Evolutionary conservation across 2,888 invertebrate species (phyloP).

Genomic region (Bombyx huttoni): DNA sequence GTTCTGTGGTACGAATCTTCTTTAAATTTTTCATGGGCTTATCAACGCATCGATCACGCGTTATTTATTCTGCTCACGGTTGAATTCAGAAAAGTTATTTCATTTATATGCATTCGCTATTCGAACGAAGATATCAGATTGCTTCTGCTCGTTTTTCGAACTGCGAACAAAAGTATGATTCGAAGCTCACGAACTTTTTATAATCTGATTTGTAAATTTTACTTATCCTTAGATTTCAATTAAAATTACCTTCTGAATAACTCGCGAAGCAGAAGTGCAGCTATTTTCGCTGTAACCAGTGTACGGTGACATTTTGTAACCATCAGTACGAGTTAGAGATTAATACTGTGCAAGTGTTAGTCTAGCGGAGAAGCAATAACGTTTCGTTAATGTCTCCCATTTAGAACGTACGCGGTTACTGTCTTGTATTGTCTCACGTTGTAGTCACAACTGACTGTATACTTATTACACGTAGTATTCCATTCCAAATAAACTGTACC

Average conservation of each 20-base stretch:
- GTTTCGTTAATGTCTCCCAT: slow-evolving; percentile 63
- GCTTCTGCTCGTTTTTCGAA: slow-evolving; percentile 32
- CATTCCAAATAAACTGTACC: slow-evolving; percentile 43
- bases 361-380: slow-evolving; percentile 60
- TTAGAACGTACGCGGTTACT: slow-evolving; percentile 57
- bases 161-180: slow-evolving; percentile 36
- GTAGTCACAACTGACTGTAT: slow-evolving; percentile 31
- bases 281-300: slow-evolving; percentile 30
- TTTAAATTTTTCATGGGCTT: slow-evolving; percentile 57
- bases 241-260: slow-evolving; percentile 19
- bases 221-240: slow-evolving; percentile 6
- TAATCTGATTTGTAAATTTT: no score
- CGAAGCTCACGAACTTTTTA: slow-evolving; percentile 20
- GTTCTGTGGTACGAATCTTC: slow-evolving; percentile 38
- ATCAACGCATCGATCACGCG: slow-evolving; percentile 59
- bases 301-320: slow-evolving; percentile 18
- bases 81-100: slow-evolving; percentile 54
- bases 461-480: slow-evolving; percentile 37
- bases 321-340: slow-evolving; percentile 50
- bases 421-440: slow-evolving; percentile 47
- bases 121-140: slow-evolving; percentile 42
- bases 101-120: slow-evolving; percentile 58
- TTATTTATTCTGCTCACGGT: slow-evolving; percentile 61
- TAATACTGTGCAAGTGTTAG: slow-evolving; percentile 59
- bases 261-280: slow-evolving; percentile 1